Conservation (phyloP, 1,140 invertebrate species). For the Cheumatopsyche charites region DNA sequence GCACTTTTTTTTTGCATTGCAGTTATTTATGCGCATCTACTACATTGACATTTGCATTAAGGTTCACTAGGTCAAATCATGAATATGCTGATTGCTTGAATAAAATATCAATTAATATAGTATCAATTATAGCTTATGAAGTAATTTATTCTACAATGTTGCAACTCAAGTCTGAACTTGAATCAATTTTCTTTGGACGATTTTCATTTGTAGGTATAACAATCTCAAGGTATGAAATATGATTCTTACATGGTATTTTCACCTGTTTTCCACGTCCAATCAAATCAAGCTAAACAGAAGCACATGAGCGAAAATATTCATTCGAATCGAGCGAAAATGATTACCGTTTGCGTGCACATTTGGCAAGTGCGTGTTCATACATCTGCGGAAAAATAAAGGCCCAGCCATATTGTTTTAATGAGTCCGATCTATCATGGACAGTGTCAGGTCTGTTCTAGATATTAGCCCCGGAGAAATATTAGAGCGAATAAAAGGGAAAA, state of each 20-base stretch:
- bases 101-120: conserved; percentile 3
- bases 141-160: background rate
- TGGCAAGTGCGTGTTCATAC: conserved; percentile 39
- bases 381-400: conserved; percentile 40
- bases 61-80: conserved; percentile 25
- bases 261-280: too few species aligned
- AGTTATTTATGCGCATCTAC: background rate
- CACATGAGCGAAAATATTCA: conserved; percentile 13
- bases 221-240: too few species aligned
- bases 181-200: too few species aligned
- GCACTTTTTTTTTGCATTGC: background rate
- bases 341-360: conserved; percentile 34
- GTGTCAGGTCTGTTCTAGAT: conserved; percentile 45
- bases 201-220: too few species aligned
- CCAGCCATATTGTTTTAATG: conserved; percentile 46
- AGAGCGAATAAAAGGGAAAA: conserved; percentile 32
- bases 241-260: too few species aligned
- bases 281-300: too few species aligned
- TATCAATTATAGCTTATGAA: background rate
- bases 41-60: conserved; percentile 29
- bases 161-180: background rate
- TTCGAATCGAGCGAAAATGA: conserved; percentile 25
- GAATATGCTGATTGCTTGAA: conserved; percentile 11
- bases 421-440: conserved; percentile 47
- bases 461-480: conserved; percentile 41